A percentile compares a stretch with the other conserved stretches of the same genome.
Evolutionary conservation across 2,113 vertebrate species (phyloP).

Genomic region (Tyto alba): DNA sequence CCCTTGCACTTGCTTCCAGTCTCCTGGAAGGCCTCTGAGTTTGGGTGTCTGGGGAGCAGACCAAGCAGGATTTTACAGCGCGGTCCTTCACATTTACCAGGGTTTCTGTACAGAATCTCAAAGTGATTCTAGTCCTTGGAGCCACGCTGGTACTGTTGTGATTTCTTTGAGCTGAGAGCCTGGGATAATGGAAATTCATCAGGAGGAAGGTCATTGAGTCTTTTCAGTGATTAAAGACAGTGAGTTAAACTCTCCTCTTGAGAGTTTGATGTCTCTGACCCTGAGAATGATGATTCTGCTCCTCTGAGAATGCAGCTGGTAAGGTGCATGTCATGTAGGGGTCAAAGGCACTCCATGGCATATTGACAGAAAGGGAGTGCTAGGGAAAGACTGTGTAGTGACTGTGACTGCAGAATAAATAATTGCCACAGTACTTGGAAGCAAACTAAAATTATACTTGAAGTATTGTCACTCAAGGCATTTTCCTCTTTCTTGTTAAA

Average conservation of each 20-base stretch:
- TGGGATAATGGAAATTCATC: not conserved
- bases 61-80: not conserved
- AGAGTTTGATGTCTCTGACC: not conserved
- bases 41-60: not conserved
- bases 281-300: not conserved
- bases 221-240: not conserved
- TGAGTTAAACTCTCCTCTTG: not conserved
- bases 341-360: not conserved
- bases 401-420: not conserved
- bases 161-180: not conserved
- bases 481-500: constrained; percentile 28
- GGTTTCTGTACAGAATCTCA: not conserved
- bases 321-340: not conserved
- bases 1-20: not conserved
- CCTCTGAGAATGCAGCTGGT: fast-evolving
- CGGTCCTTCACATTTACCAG: not conserved
- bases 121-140: not conserved
- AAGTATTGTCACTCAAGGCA: not conserved
- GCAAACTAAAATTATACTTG: not conserved
- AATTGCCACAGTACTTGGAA: not conserved
- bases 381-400: not conserved
- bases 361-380: not conserved
- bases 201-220: not conserved
- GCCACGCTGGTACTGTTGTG: not conserved
- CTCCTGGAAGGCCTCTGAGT: not conserved